Evolutionary conservation across 2,797 vertebrate genomes (phyloP).

Genomic region (Silurus aristotelis): DNA sequence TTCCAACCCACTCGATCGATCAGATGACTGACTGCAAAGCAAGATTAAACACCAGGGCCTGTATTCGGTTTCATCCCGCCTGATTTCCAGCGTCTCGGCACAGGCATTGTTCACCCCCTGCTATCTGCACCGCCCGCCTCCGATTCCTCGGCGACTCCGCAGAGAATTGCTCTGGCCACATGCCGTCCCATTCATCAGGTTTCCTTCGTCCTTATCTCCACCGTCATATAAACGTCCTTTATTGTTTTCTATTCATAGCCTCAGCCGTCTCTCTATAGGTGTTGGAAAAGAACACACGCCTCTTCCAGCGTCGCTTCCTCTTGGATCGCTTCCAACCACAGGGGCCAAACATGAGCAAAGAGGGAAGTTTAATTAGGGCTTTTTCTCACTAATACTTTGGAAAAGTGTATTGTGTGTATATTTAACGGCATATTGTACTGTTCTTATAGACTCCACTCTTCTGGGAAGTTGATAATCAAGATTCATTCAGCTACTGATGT

Average conservation of each 20-base stretch:
- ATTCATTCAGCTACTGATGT: no score
- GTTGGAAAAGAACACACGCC: not conserved
- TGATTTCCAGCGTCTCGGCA: not conserved
- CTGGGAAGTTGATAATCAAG: no score
- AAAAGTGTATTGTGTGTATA: not conserved
- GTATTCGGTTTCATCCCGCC: not conserved
- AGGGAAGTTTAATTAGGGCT: not conserved
- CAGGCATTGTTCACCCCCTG: not conserved
- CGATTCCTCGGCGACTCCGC: not conserved
- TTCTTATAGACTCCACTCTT: no score
- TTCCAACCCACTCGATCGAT: not conserved
- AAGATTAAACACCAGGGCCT: constrained; percentile 12
- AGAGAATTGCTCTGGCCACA: constrained; percentile 21
- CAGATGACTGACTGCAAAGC: constrained; percentile 5
- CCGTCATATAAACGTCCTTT: constrained; percentile 41
- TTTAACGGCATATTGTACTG: no score
- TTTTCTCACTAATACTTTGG: not conserved
- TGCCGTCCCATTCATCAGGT: constrained; percentile 35
- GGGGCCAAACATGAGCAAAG: not conserved
- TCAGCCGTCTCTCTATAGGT: constrained; percentile 7
- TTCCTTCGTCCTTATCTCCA: constrained; percentile 51
- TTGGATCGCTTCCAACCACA: not conserved
- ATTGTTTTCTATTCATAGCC: constrained; percentile 60
- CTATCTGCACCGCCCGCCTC: not conserved
- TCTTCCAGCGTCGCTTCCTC: constrained; percentile 10